These are phyloP conservation scores for Caerostris darwini DNA, from an alignment of 1,140 invertebrate genomes.

Conservation along the genomic window DNA sequence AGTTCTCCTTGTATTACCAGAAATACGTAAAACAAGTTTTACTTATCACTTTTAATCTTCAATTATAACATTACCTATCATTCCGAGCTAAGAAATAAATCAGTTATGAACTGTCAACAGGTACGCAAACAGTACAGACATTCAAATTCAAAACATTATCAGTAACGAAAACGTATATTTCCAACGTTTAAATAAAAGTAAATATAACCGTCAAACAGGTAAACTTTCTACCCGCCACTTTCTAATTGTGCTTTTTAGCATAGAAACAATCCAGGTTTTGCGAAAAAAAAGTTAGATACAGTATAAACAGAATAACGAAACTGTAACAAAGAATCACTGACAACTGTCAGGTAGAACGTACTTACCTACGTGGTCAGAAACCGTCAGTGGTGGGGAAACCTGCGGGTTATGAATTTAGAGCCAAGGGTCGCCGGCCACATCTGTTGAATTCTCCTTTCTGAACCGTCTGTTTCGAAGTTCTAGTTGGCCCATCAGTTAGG, in stretches of 20 bases:
- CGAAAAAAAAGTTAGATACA: not conserved
- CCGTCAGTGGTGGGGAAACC: constrained; percentile 1
- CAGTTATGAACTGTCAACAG: too few species aligned
- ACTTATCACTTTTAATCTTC: too few species aligned
- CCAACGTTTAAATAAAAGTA: not conserved
- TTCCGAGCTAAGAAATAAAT: too few species aligned
- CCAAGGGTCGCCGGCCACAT: constrained; percentile 50
- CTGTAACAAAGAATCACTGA: not conserved
- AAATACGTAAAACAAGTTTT: too few species aligned
- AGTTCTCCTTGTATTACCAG: too few species aligned
- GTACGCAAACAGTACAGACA: too few species aligned
- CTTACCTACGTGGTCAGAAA: constrained; percentile 34
- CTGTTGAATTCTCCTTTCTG: constrained; percentile 49
- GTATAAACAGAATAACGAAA: not conserved
- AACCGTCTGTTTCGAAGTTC: constrained; percentile 49
- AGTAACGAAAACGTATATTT: not conserved
- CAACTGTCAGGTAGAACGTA: not conserved
- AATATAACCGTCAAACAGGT: not conserved
- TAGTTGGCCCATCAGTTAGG: constrained; percentile 70
- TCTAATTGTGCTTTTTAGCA: not conserved
- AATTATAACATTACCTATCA: too few species aligned
- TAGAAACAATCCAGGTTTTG: not conserved
- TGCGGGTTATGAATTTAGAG: not conserved
- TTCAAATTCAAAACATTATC: too few species aligned
- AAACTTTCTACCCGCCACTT: not conserved